Base-by-base conservation (phyloP, 2,797 vertebrate species). In the Microcaecilia unicolor region DNA sequence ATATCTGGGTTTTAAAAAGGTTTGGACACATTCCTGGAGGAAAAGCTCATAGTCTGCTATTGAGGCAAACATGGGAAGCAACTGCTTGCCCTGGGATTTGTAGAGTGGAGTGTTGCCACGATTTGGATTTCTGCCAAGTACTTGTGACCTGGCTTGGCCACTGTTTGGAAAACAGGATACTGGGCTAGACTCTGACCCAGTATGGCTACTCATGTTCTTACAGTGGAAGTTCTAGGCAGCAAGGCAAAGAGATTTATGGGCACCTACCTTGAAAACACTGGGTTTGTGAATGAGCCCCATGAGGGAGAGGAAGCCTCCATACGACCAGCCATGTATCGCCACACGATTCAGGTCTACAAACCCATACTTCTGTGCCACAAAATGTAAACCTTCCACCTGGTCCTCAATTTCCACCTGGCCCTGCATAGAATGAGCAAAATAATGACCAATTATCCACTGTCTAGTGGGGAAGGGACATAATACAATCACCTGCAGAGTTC, bases 391-490 rank as follows among this genome's bases (percentile, higher is more conserved):
- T 61, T 97, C 93, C 61, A 97, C 93, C 78, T 98, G 94, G 80
- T 97, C 94, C 61, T 97, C 91, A 2, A 98, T 96, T 72, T 98
- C 94, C 64, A 98, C 92, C 63, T 97, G 93, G 34, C 94, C 93
- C 93, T 97, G 44, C 15, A 40, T 48, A 46, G 6, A 4, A n/a
- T n/a, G n/a, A n/a, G n/a, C n/a, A n/a, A n/a, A 12, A 32, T 18
- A 31, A 7, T 10, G 41, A 37, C 21, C 18, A 15, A 0, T 3
- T 25, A 42, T 21, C 30, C 10, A 11, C 4, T 25, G 29, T 59
- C 2, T 8, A 27, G 36, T 18, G 2, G 12, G 23, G 23, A 25
- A 9, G 12, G 8, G 3, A 25, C 2, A 25, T 7, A 5, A 6
- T 3, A 25, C 2, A 8, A 12, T 25, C 23, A 25, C 10, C 12